phyloP scores from a whole-genome alignment of 2,888 invertebrate species.

The Operophtera brumata region DNA sequence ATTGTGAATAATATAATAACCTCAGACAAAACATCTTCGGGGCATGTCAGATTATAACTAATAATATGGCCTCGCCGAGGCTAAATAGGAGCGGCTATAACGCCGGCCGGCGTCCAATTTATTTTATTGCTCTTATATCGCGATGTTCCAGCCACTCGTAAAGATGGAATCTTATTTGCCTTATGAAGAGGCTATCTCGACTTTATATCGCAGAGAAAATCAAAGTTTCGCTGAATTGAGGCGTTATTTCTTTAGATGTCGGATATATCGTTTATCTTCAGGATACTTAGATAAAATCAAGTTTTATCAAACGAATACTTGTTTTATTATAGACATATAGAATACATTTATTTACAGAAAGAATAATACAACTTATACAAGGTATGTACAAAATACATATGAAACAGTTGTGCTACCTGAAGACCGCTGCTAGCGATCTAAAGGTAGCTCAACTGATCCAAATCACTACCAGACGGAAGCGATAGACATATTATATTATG shows the following conservation, averaged over 20 bases:
- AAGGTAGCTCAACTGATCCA: too few relatives aligned
- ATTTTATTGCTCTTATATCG: constrained; percentile 62
- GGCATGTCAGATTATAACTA: neutral
- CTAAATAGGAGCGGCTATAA: constrained; percentile 12
- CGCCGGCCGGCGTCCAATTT: constrained; percentile 51
- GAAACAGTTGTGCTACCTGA: too few relatives aligned
- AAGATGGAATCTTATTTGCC: constrained; percentile 52
- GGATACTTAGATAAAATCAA: neutral
- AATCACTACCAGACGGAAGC: too few relatives aligned
- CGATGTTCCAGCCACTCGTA: constrained; percentile 44
- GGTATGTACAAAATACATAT: too few relatives aligned
- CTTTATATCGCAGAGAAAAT: constrained; percentile 33
- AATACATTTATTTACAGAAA: too few relatives aligned
- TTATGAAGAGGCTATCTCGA: constrained; percentile 41
- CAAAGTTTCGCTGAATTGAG: constrained; percentile 25
- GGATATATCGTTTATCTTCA: constrained; percentile 4
- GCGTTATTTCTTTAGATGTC: constrained; percentile 12
- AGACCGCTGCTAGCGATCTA: too few relatives aligned
- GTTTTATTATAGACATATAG: too few relatives aligned
- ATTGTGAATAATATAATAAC: too few relatives aligned
- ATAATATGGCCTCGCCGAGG: constrained; percentile 12
- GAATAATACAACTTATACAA: too few relatives aligned
- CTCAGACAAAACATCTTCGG: neutral
- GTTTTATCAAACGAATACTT: too few relatives aligned
- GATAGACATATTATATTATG: too few relatives aligned